These are phyloP conservation scores for Bufo gargarizans DNA, from an alignment of 2,113 vertebrate genomes.

Conservation along the genomic window DNA sequence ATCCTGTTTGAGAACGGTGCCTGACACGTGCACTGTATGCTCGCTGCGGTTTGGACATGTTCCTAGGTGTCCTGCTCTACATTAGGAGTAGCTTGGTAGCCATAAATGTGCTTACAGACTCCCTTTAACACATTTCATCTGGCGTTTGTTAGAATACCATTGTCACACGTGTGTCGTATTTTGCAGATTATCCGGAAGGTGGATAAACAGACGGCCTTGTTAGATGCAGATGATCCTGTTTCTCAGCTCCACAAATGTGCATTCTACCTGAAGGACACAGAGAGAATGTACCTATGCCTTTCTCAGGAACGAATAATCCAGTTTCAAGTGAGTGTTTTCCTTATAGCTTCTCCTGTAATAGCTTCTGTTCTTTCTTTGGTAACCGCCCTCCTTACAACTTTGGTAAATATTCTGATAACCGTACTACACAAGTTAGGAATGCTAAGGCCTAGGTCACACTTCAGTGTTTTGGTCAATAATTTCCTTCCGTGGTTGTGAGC, in stretches of 20 bases:
- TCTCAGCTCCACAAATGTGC: conserved; percentile 99
- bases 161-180: not conserved
- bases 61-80: too few species aligned
- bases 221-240: conserved; percentile 97
- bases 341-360: not conserved
- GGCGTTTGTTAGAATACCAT: not conserved
- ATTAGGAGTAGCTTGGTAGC: too few species aligned
- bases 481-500: too few species aligned
- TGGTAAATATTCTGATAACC: too few species aligned
- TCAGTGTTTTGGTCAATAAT: too few species aligned
- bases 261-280: conserved; percentile 99
- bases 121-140: too few species aligned
- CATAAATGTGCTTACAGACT: too few species aligned
- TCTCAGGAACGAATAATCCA: conserved; percentile 99
- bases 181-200: conserved; percentile 96
- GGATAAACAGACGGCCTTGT: conserved; percentile 96
- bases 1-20: too few species aligned
- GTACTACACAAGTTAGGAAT: too few species aligned
- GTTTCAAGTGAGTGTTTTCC: conserved; percentile 87
- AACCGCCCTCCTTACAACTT: not conserved
- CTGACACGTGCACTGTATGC: too few species aligned
- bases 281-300: conserved; percentile 99
- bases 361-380: conserved; percentile 50
- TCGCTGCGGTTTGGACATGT: too few species aligned
- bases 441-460: too few species aligned